These are phyloP conservation scores for Griposia aprilina DNA, from an alignment of 2,888 invertebrate genomes.

Conservation along the genomic window DNA sequence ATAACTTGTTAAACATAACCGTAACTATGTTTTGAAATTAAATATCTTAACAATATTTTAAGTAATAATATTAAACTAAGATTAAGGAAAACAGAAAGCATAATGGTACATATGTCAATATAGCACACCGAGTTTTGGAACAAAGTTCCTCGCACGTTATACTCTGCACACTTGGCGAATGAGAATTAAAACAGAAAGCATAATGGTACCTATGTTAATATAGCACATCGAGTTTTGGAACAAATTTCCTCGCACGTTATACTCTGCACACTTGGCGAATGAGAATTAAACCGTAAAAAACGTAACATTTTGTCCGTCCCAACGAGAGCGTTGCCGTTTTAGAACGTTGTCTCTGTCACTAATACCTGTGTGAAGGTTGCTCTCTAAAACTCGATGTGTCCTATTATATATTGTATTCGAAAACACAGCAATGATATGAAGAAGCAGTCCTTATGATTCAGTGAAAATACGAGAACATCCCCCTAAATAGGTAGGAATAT, in stretches of 20 bases:
- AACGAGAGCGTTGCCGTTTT: neutral
- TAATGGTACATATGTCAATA: neutral
- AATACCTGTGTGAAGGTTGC: neutral
- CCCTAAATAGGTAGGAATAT: too few species aligned
- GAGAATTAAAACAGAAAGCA: neutral
- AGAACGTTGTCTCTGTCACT: neutral
- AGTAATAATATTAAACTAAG: neutral
- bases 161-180: neutral
- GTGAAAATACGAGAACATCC: too few species aligned
- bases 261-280: neutral
- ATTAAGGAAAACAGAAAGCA: neutral
- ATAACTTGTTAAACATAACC: neutral
- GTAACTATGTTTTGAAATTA: neutral
- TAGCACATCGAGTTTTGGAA: neutral
- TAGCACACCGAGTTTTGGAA: neutral
- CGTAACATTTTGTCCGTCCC: neutral
- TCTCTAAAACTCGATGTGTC: neutral
- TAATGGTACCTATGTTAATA: neutral
- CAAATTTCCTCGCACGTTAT: neutral
- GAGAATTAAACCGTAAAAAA: neutral
- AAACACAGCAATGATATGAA: too few species aligned
- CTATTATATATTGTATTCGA: too few species aligned
- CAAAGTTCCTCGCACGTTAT: neutral
- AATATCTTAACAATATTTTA: neutral
- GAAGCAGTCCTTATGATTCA: too few species aligned